Evolutionary conservation across 2,113 vertebrate genomes (phyloP).

Genomic region (Psammodynastes pulverulentus): DNA sequence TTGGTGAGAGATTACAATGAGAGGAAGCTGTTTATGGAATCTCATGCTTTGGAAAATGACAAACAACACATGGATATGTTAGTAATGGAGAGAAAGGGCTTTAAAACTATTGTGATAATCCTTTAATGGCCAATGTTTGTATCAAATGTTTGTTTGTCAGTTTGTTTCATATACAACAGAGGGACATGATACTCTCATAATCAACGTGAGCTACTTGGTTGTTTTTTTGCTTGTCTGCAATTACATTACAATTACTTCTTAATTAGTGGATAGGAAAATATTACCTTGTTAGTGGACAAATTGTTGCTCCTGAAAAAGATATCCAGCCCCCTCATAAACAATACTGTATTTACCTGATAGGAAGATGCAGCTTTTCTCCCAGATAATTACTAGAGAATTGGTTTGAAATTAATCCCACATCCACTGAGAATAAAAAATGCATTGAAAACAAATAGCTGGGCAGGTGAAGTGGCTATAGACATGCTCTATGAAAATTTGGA

Average conservation of each 20-base stretch:
- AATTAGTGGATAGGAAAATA: not conserved
- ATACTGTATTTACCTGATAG: not conserved
- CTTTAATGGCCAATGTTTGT: constrained; percentile 41
- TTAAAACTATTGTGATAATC: constrained; percentile 38
- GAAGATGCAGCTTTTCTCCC: constrained; percentile 13
- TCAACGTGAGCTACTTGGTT: constrained; percentile 31
- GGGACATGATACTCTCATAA: constrained; percentile 36
- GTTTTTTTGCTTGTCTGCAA: constrained; percentile 38
- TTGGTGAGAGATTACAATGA: no score
- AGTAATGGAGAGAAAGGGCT: not conserved
- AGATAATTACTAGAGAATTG: no score
- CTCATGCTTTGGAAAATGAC: not conserved
- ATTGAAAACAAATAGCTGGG: no score
- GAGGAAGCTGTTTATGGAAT: no score
- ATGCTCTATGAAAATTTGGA: no score
- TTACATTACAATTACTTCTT: constrained; percentile 41
- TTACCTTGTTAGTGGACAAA: constrained; percentile 10
- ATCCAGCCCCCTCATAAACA: not conserved
- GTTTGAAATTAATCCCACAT: no score
- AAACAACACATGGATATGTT: not conserved
- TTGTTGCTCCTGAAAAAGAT: constrained; percentile 13
- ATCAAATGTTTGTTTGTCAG: constrained; percentile 10
- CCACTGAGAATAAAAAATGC: no score
- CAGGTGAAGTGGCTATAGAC: no score
- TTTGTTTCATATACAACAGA: constrained; percentile 24